Base-by-base conservation (phyloP, 2,113 vertebrate species). In the Melanostigma gelatinosum region DNA sequence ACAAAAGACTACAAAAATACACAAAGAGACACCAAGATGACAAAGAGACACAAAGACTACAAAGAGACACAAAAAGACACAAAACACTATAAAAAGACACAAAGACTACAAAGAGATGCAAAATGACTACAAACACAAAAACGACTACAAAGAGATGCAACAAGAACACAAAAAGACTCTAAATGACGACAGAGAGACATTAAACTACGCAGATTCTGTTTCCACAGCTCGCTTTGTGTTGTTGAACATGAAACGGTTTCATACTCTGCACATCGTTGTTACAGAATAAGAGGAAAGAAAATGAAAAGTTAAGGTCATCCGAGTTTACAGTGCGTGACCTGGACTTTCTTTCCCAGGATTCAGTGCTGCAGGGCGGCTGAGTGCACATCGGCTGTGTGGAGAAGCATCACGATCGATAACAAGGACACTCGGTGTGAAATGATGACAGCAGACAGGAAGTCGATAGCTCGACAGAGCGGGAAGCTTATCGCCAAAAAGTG, bases 371-470 rank as follows among this genome's bases (percentile, higher is more conserved):
- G 68, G 36, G 69, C 2, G 61, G 18, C 9, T 8, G 42, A 40
- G 15, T 2, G 58, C 58, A 27, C 22, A 24, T 62, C 6, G 4
- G 4, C n/a, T 1, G 15, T 12, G 13, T 27, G 40, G 38, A 46
- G 27, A 50, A 63, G 46, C 64, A 38, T 40, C 8, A 2, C 3
- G 0, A 85, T 85, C 68, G n/a, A 79, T 79, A 42, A 40, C n/a
- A 9, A 16, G 70, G 58, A 82, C 64, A 16, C 27, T 22, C 8
- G 2, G 3, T 16, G 24, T 46, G 20, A 63, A 34, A 70, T 27
- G 50, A 76, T 58, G 22, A 13, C 27, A 54, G 44, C 16, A 7
- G 71, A 72, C 76, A 72, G 76, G 32, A 79, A 75, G 67, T 70
- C 74, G 12, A 74, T 70, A 27, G 5, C 13, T 24, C 8, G 4